phyloP scores from a whole-genome alignment of 2,888 invertebrate genomes.

The Coleophora deauratella region DNA sequence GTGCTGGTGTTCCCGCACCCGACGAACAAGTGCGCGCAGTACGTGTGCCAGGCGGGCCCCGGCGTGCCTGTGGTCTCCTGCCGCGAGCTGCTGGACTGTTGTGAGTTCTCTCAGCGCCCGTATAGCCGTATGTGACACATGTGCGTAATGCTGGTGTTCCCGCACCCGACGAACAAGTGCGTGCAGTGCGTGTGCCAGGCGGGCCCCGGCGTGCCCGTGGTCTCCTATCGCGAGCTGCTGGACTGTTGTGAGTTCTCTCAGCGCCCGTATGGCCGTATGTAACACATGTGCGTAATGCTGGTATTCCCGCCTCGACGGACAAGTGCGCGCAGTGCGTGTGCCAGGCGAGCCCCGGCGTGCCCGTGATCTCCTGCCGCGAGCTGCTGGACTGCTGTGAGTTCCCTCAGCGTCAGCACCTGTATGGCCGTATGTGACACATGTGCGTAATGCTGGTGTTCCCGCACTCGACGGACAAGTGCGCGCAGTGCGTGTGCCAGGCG shows the following conservation, averaged over 20 bases:
- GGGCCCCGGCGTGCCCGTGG: slow-evolving; percentile 18
- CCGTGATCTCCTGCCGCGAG: slow-evolving; percentile 28
- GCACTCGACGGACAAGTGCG: slow-evolving; percentile 39
- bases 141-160: too few species aligned
- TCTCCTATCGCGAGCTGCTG: slow-evolving; percentile 25
- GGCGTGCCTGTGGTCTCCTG: slow-evolving; percentile 25
- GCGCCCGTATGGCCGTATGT: not conserved
- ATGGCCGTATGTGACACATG: not conserved
- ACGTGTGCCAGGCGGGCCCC: slow-evolving; percentile 30
- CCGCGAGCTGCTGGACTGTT: slow-evolving; percentile 29
- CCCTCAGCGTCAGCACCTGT: not conserved
- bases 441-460: slow-evolving; percentile 44
- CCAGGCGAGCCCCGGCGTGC: slow-evolving; percentile 14
- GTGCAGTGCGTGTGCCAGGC: slow-evolving; percentile 36
- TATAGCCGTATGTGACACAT: not conserved
- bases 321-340: slow-evolving; percentile 41
- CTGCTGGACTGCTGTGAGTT: slow-evolving; percentile 34
- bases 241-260: slow-evolving; percentile 31
- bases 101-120: slow-evolving; percentile 21
- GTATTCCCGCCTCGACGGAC: slow-evolving; percentile 40
- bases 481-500: slow-evolving; percentile 36
- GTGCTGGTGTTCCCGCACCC: slow-evolving; percentile 47
- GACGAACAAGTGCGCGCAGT: slow-evolving; percentile 32
- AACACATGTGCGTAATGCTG: too few species aligned
- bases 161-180: slow-evolving; percentile 41